phyloP scores from a whole-genome alignment of 2,797 vertebrate genomes.

The Aythya fuligula region DNA sequence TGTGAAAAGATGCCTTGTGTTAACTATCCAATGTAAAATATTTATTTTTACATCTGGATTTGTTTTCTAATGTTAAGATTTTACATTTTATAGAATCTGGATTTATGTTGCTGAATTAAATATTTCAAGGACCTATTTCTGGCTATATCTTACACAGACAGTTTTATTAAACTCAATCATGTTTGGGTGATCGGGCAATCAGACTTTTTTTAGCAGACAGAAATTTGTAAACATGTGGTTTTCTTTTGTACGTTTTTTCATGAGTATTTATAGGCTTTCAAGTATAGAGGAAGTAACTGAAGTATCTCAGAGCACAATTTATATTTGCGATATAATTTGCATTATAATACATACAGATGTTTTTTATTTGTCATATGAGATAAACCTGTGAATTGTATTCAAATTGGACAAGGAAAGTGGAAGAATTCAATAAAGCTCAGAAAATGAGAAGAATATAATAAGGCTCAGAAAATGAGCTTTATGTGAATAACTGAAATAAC shows the following conservation, averaged over 20 bases:
- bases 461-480: neutral
- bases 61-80: neutral
- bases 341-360: neutral
- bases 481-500: neutral
- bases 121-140: neutral
- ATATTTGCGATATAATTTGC: neutral
- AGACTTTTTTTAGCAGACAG: neutral
- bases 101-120: neutral
- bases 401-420: neutral
- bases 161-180: neutral
- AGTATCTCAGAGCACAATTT: neutral
- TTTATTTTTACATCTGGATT: neutral
- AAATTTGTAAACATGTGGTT: neutral
- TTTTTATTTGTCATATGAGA: neutral
- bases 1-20: neutral
- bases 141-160: neutral
- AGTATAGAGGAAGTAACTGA: neutral
- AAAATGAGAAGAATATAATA: neutral
- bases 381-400: neutral
- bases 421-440: neutral
- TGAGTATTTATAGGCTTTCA: neutral
- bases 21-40: neutral
- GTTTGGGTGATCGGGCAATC: neutral
- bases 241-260: neutral
- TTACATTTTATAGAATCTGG: neutral